These are phyloP conservation scores for Centropristis striata DNA, from an alignment of 2,113 vertebrate genomes.

Conservation along the genomic window DNA sequence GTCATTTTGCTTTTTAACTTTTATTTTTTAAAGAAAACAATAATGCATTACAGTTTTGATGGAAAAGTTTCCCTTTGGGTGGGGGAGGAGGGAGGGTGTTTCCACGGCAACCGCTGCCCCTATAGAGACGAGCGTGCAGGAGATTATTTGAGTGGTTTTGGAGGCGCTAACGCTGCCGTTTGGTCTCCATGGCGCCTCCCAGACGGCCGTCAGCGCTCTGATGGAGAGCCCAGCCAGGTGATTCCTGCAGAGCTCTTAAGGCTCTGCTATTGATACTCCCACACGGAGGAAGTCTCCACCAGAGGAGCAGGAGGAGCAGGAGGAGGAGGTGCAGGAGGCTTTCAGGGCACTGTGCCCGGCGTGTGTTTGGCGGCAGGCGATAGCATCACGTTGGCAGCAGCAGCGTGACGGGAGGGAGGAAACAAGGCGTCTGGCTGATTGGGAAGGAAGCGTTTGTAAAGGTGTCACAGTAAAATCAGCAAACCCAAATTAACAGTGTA, in stretches of 20 bases:
- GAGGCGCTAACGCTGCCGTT: not conserved
- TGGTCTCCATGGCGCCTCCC: slow-evolving; percentile 7
- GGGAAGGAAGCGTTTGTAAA: slow-evolving; percentile 3
- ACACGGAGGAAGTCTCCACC: not conserved
- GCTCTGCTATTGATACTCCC: slow-evolving; percentile 15
- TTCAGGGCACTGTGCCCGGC: slow-evolving; percentile 8
- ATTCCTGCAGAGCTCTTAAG: slow-evolving; percentile 2
- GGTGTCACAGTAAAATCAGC: not conserved
- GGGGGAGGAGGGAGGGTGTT: slow-evolving; percentile 21
- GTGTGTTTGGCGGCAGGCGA: slow-evolving; percentile 1
- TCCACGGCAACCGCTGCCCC: slow-evolving; percentile 44
- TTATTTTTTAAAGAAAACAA: no score
- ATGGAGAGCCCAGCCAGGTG: slow-evolving; percentile 17
- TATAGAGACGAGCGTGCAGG: not conserved
- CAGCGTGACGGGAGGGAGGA: slow-evolving; percentile 27
- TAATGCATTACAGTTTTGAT: no score
- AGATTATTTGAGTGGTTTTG: slow-evolving; percentile 15
- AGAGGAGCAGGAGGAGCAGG: fast-evolving
- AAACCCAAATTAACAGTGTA: no score
- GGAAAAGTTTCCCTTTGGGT: not conserved
- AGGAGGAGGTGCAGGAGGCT: not conserved
- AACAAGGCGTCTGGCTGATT: slow-evolving; percentile 11
- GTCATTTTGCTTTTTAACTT: no score
- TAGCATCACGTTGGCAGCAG: slow-evolving; percentile 12
- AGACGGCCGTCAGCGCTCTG: slow-evolving; percentile 1